phyloP scores from a whole-genome alignment of 2,888 invertebrate genomes.

The Epistrophella euchroma region DNA sequence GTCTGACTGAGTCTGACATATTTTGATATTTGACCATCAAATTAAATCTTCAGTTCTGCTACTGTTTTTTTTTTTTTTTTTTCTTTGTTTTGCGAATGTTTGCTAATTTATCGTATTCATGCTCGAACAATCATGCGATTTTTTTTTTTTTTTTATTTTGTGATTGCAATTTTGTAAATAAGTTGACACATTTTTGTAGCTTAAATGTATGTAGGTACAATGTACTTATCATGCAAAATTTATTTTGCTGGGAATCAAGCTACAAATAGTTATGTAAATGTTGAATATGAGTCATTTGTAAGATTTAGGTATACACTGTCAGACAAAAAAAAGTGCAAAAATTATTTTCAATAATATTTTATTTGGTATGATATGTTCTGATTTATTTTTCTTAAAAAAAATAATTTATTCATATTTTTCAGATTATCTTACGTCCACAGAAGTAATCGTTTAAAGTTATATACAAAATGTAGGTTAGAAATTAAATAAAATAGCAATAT shows the following conservation, averaged over 20 bases:
- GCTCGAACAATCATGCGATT: constrained; percentile 10
- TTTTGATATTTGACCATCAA: constrained; percentile 65
- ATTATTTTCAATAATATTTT: no score
- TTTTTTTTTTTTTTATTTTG: constrained; percentile 9
- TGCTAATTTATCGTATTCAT: constrained; percentile 22
- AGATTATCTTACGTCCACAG: no score
- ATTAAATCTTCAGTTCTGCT: constrained; percentile 39
- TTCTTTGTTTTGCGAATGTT: constrained; percentile 42
- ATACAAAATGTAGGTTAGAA: no score
- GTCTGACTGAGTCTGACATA: constrained; percentile 28
- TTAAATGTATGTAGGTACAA: no score
- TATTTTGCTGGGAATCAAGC: neutral
- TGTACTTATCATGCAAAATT: neutral
- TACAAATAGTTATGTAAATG: neutral
- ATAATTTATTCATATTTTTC: no score
- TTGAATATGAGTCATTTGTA: neutral
- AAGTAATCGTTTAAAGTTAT: no score
- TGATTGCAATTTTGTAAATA: constrained; percentile 37
- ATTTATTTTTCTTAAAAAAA: no score
- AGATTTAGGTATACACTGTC: no score
- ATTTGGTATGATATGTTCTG: no score
- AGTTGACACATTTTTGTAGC: constrained; percentile 17
- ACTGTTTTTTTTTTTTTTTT: constrained; percentile 18
- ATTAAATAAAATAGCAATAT: no score
- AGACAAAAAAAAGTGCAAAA: no score